These are phyloP conservation scores for Serilophus lunatus DNA, from an alignment of 2,113 vertebrate genomes.

Conservation along the genomic window DNA sequence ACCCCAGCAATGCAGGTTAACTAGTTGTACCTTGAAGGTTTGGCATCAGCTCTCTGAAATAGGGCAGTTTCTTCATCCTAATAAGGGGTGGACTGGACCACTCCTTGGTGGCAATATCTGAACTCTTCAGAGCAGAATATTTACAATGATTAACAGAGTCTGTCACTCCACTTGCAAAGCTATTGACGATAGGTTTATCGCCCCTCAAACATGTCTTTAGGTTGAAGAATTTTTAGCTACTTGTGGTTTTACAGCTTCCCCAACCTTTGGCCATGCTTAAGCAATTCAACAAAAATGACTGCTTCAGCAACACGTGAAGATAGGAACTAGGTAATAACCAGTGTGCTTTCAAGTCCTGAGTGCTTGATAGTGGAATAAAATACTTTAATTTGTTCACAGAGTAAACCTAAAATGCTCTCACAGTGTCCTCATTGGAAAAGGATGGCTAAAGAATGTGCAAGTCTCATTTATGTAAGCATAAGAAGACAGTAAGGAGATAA, in stretches of 20 bases:
- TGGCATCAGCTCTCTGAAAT: not conserved
- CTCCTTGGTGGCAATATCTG: constrained; percentile 27
- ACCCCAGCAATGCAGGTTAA: not conserved
- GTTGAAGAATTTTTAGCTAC: constrained; percentile 42
- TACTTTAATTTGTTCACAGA: not conserved
- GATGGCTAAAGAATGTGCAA: not conserved
- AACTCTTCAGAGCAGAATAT: not conserved
- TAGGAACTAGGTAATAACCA: not conserved
- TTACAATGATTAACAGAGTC: constrained; percentile 57
- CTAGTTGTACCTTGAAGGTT: not conserved
- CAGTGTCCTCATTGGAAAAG: not conserved
- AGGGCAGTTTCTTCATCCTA: constrained; percentile 8
- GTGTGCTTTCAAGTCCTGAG: not conserved
- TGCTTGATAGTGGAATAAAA: not conserved
- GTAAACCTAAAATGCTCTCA: not conserved
- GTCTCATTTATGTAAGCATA: not conserved
- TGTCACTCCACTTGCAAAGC: not conserved
- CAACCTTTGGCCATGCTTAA: constrained; percentile 45
- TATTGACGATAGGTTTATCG: constrained; percentile 18
- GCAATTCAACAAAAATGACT: constrained; percentile 22
- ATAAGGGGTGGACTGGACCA: not conserved
- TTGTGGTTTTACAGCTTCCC: constrained; percentile 9
- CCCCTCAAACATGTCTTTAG: constrained; percentile 5
- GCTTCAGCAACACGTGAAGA: constrained; percentile 11
- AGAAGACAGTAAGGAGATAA: not conserved